Base-by-base conservation (phyloP, 1,140 invertebrate genomes). In the Trichomalopsis sarcophagae region DNA sequence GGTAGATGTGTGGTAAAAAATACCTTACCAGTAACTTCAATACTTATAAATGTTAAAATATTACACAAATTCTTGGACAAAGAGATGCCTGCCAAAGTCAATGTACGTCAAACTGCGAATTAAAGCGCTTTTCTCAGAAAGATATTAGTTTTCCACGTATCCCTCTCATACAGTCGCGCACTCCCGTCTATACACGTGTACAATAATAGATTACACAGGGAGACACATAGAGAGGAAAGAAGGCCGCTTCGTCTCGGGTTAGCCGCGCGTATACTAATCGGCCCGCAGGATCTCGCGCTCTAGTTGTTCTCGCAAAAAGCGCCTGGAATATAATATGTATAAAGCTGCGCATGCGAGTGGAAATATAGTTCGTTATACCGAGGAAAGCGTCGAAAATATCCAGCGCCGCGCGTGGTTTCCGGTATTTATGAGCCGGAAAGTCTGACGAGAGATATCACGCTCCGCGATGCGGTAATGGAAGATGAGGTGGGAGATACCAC, bases 401-500 rank as follows among this genome's bases (percentile, higher is more conserved):
- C 17, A 9, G 21, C 30, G 27, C 27, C 0, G 27, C 62, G 30
- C 62, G 30, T n/a, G 9, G 30, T 79, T n/a, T 79, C 6, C 36
- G n/a, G 10, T 71, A 80, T 69, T 80, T 80, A 80, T 27, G 36
- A 80, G n/a, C 9, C 78, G n/a, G 11, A 68, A 80, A 44, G 78
- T 69, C 36, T 6, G 11, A 27, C 13, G 27, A 40, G 66, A 2
- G 21, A 71, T 80, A 30, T 17, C 30, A 33, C 69, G 69, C 23
- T 11, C 21, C 23, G 27, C 69, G 21, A 21, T 14, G 55, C 55
- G 55, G 17, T n/a, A 62, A 62, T 62, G 55, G 21, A 21, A 62
- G 14, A 62, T 17, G 17, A 62, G 55, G 55, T 7, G 55, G 21
- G 55, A 62, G 21, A 62, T 62, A n/a, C 21, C 17, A 1, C 55